A percentile compares a stretch with the other conserved stretches of the same genome.
These are phyloP conservation scores for Nannoperca obscura DNA, from an alignment of 2,797 vertebrate species.

Conservation along the genomic window DNA sequence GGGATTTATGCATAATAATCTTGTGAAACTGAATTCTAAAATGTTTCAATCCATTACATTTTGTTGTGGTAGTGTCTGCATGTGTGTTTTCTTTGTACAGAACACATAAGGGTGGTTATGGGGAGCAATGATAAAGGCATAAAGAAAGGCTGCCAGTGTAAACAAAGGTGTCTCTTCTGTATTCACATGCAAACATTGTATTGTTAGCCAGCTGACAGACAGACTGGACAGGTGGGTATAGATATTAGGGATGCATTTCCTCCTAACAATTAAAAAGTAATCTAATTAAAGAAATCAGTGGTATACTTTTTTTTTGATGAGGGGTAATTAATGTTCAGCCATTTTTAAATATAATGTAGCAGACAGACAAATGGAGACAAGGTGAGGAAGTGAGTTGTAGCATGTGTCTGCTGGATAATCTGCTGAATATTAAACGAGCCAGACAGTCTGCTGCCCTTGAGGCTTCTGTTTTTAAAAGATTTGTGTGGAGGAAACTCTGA, in stretches of 20 bases:
- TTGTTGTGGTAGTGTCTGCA: not conserved
- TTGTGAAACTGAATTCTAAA: not conserved
- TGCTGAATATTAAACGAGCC: constrained; percentile 32
- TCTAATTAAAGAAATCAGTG: not conserved
- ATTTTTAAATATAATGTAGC: constrained; percentile 9
- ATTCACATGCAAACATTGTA: constrained; percentile 15
- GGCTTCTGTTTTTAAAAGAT: constrained; percentile 36
- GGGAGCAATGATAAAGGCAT: constrained; percentile 22
- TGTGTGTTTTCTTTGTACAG: constrained; percentile 23
- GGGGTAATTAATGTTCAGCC: constrained; percentile 21
- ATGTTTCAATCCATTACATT: not conserved
- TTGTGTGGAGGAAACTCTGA: constrained; percentile 23
- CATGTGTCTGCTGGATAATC: constrained; percentile 23
- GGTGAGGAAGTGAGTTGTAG: constrained; percentile 12
- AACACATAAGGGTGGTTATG: constrained; percentile 15
- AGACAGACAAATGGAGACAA: constrained; percentile 6
- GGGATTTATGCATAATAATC: not conserved
- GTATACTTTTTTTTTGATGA: not conserved
- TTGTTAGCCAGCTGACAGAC: not conserved
- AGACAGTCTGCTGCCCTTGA: constrained; percentile 61
- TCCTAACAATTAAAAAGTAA: not conserved
- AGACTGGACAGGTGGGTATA: constrained; percentile 17
- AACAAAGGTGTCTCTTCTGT: constrained; percentile 35
- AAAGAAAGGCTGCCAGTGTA: constrained; percentile 22
- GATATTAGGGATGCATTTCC: not conserved